Base-by-base conservation (phyloP, 2,797 vertebrate species). In the Gorsachius magnificus region DNA sequence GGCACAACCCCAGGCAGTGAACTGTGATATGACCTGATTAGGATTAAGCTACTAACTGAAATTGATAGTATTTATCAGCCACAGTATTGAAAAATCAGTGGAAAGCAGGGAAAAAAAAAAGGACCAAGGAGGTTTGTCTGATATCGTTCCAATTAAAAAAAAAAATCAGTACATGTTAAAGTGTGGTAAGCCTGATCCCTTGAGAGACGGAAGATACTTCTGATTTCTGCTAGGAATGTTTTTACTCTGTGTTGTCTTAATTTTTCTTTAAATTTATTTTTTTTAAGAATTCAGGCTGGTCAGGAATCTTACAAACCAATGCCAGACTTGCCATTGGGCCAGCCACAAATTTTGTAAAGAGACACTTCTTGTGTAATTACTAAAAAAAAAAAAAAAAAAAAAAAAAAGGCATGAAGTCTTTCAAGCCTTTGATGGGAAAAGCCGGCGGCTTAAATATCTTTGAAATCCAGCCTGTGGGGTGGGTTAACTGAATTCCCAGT, bases 301-400 rank as follows among this genome's bases (percentile, higher is more conserved):
- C 77, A 92, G 82, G 69, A 90, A 58, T 96, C 91, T 88, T 91
- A 77, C 38, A 94, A 57, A 83, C 83, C 94, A 92, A 87, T 56
- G 61, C 58, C 3, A 70, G 92, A 63, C 68, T 85, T 97, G 89
- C 91, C 90, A 80, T 84, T 93, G 91, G 78, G 72, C 50, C 88
- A 80, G 63, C 87, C 82, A 82, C 97, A 90, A 93, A 95, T 94
- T 86, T 76, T 51, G 58, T 94, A 36, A 97, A 94, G 76, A 86
- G 45, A 41, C 58, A 83, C 96, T 96, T 94, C 77, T 95, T 91
- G 21, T 68, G 75, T 87, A 89, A 60, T 79, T 94, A 94, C 87
- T 90, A 85, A 88, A 89, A 92, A 60, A 11, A 87, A 85, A 90
- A 77, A 56, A 53, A 18, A 79, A 25, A 80, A 54, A 53, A 41